Conservation (phyloP, 2,888 invertebrate genomes). For the Ischnura elegans region DNA sequence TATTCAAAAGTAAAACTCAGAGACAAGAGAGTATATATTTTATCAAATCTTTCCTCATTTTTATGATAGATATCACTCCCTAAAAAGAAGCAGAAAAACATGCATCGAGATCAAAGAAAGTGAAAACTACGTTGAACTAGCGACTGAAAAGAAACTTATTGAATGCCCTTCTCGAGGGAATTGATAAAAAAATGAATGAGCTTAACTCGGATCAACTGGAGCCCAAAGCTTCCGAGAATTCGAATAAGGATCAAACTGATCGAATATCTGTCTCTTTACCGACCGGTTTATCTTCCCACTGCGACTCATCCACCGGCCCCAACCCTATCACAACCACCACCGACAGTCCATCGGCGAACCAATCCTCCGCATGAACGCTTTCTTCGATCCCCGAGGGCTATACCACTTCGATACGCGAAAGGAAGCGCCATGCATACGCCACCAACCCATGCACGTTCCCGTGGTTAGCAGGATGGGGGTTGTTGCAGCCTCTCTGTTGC, state of each 20-base stretch:
- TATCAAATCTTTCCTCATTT: too few relatives aligned
- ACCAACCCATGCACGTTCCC: background rate
- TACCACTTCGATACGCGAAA: background rate
- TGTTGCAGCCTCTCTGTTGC: background rate
- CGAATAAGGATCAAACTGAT: background rate
- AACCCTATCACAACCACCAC: background rate
- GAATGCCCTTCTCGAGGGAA: too few relatives aligned
- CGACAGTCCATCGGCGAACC: slow-evolving; percentile 4
- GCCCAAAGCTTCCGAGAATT: background rate
- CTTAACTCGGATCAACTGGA: too few relatives aligned
- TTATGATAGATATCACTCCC: too few relatives aligned
- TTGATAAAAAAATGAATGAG: too few relatives aligned
- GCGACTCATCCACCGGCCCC: background rate
- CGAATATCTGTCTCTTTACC: background rate
- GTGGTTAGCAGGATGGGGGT: background rate
- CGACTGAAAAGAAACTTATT: too few relatives aligned
- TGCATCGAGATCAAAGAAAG: too few relatives aligned
- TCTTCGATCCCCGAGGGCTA: background rate
- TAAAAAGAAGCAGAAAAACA: too few relatives aligned
- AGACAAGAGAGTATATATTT: too few relatives aligned
- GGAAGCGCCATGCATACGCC: background rate
- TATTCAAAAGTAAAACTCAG: too few relatives aligned
- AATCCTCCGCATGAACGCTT: slow-evolving; percentile 5
- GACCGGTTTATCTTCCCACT: background rate
- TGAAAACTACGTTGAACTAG: too few relatives aligned